A percentile compares a stretch with the other conserved stretches of the same genome.
Evolutionary conservation across 2,888 invertebrate species (phyloP).

Genomic region (Nomada ruficornis): DNA sequence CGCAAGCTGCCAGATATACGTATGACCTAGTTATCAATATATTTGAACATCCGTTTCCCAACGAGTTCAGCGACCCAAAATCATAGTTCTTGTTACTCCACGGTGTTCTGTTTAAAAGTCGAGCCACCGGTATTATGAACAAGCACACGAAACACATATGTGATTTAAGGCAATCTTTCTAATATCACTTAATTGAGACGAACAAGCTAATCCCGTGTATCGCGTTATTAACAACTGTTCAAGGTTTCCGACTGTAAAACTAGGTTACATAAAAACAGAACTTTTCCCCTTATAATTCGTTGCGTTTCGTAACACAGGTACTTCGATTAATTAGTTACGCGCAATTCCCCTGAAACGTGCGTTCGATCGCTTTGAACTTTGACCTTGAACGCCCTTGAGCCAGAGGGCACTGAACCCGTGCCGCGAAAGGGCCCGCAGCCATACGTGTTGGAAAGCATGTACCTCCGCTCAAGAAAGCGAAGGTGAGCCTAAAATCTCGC

Average conservation of each 20-base stretch:
- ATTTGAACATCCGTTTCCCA: background rate
- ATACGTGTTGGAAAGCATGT: constrained; percentile 30
- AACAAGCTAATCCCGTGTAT: background rate
- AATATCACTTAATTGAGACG: background rate
- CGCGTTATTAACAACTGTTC: background rate
- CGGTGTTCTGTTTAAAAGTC: background rate
- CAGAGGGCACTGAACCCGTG: constrained; percentile 27
- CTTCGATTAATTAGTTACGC: background rate
- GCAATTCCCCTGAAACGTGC: background rate
- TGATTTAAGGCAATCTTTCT: background rate
- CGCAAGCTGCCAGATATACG: background rate
- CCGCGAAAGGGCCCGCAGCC: constrained; percentile 5
- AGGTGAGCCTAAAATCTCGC: constrained; percentile 21
- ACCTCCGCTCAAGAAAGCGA: constrained; percentile 25
- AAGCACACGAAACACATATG: background rate
- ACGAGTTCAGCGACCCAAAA: constrained; percentile 18
- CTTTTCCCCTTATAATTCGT: background rate
- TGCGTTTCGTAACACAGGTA: background rate
- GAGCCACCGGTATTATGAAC: background rate
- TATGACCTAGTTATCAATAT: background rate
- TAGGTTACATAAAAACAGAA: background rate
- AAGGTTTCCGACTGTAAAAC: background rate
- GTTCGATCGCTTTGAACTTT: constrained; percentile 2
- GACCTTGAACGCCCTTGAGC: constrained; percentile 44
- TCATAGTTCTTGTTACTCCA: too few species aligned